A percentile compares a stretch with the other conserved stretches of the same genome.
These are phyloP conservation scores for Caenorhabditis sp. DNA, from an alignment of 2,888 invertebrate species.

Conservation along the genomic window DNA sequence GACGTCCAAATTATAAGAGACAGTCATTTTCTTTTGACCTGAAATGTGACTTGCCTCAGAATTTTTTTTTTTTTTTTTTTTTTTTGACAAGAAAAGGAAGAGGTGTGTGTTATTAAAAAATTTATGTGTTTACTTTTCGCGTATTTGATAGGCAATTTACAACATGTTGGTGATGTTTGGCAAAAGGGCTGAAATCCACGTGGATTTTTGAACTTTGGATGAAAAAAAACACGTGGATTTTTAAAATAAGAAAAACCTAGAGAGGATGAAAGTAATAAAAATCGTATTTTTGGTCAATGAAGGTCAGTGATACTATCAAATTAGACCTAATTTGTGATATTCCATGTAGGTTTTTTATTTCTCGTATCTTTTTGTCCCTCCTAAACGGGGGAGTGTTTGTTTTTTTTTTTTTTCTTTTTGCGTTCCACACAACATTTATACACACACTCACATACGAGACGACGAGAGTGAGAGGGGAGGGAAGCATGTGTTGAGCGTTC, in stretches of 20 bases:
- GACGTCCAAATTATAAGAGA: conserved; percentile 64
- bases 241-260: too few species aligned
- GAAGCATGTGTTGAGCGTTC: neutral
- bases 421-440: neutral
- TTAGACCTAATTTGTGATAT: too few species aligned
- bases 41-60: too few species aligned
- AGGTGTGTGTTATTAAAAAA: neutral
- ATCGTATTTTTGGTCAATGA: too few species aligned
- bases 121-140: neutral
- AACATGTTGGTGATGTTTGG: too few species aligned
- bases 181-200: too few species aligned
- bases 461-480: neutral
- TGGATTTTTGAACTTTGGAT: neutral
- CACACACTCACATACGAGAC: neutral
- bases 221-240: neutral
- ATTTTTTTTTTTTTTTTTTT: too few species aligned
- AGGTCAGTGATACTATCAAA: too few species aligned
- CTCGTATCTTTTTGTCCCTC: too few species aligned
- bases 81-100: neutral
- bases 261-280: too few species aligned
- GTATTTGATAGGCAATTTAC: neutral
- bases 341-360: too few species aligned
- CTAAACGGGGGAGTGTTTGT: too few species aligned
- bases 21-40: conserved; percentile 57
- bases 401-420: neutral